Base-by-base conservation (phyloP, 2,888 invertebrate genomes). In the Chaetoderma sp. region DNA sequence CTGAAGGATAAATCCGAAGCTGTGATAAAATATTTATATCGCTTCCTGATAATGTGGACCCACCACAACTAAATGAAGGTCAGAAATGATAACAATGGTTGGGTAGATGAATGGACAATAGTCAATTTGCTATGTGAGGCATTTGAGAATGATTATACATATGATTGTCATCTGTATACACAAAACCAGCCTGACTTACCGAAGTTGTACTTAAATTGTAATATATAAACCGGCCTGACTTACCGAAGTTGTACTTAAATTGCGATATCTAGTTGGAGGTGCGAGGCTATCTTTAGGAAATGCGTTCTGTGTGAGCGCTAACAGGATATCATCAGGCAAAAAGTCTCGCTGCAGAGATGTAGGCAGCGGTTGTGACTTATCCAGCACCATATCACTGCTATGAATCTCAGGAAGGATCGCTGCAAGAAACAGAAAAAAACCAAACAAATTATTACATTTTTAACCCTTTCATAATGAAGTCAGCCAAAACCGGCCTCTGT, bases 301-400 rank as follows among this genome's bases (percentile, higher is more conserved):
- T 25, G 81, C 75, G 8, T 82, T 79, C 63, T 84, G 81, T 5
- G 83, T 83, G 18, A 86, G 77, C 16, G 85, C 83, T 70, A 83
- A 74, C 45, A 86, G 69, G 16, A 86, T 71, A 67, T 86, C 86
- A 13, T 83, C 81, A 4, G 86, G 86, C 2, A 86, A 65, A 64
- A 83, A 85, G 68, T 86, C 86, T 72, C 81, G 81, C 69, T 83
- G 82, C 8, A 82, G 67, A 1, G 80, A 80, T 4, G 81, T 81
- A 1, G 81, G 79, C 13, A 81, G 73, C 0, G 81, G 82, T 59
- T 80, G 78, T 5, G 62, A 71, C 42, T 67, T 76, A 62, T 82
- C 81, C 33, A 80, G 42, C 13, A 55, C 63, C 55, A 64, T 64
- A 45, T 71, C 71, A 69, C 77, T 78, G 44, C 59, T 71, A 36